These are phyloP conservation scores for Ostrea edulis DNA, from an alignment of 1,140 invertebrate species.

Conservation along the genomic window DNA sequence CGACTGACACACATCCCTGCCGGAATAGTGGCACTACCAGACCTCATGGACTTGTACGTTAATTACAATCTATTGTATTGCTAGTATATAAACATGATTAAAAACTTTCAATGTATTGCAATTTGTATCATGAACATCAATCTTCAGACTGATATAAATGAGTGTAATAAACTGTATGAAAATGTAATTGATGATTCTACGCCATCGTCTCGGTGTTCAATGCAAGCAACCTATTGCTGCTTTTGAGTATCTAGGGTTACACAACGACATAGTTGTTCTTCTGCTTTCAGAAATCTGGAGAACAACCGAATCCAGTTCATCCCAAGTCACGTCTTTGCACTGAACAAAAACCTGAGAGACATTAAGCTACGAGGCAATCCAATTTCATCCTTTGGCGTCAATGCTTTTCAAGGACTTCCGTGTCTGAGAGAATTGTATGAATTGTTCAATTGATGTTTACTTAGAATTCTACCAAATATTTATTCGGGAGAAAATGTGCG, in stretches of 20 bases:
- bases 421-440: constrained; percentile 77
- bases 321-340: constrained; percentile 66
- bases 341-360: constrained; percentile 71
- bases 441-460: neutral
- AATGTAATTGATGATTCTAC: neutral
- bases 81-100: neutral
- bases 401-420: constrained; percentile 75
- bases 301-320: constrained; percentile 68
- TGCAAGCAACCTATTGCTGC: neutral
- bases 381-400: constrained; percentile 67
- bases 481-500: neutral
- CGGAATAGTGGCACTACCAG: constrained; percentile 58
- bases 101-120: neutral
- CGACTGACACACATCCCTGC: constrained; percentile 60
- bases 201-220: neutral
- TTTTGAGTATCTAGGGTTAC: neutral
- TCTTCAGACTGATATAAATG: neutral
- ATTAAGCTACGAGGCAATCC: constrained; percentile 77
- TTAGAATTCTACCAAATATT: neutral
- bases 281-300: constrained; percentile 67
- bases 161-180: neutral
- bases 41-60: constrained; percentile 66
- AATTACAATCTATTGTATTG: neutral
- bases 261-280: neutral
- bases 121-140: neutral